Evolutionary conservation across 2,888 invertebrate species (phyloP), one percentile per base, ranked within the genome.

Genomic region (Coelopa pilipes): DNA sequence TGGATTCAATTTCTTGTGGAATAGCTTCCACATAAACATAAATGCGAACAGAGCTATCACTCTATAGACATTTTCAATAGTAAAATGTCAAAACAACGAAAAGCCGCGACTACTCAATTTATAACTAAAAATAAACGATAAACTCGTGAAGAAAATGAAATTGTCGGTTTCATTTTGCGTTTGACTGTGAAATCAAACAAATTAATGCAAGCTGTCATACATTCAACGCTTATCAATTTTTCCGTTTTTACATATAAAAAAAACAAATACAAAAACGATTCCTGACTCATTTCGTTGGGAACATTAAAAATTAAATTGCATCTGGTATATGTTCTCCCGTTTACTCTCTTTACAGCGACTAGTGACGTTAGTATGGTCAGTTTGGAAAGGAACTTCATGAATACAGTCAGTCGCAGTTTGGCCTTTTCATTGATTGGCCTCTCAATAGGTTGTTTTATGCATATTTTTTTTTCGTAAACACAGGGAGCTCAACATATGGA

Each of bases 401-500:
- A 79, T 75, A 78, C 80, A 17, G 82, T 82, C 73, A 78, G 80
- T 76, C 17, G 62, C 19, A 53, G 13, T n/a, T 24, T 66, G 7
- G 9, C 46, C 21, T n/a, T 7, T n/a, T 9, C 11, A 34, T 12
- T 13, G 19, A 4, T 47, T 10, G 59, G 9, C 34, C 1, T 0
- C 24, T n/a, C n/a, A n/a, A n/a, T n/a, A n/a, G n/a, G n/a, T n/a
- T n/a, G 24, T 15, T 19, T 53, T 53, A 15, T 63, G 12, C 15
- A 24, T 34, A 34, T 60, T 60, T 60, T 19, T n/a, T 19, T 57
- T 17, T 21, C 17, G 24, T 12, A 60, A 60, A 19, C 21, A 65
- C 72, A 83, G 82, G 81, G 82, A 76, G 83, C 82, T 74, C 80
- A 82, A 76, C 81, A 79, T 70, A 80, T 83, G 78, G 76, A 74